phyloP scores from a whole-genome alignment of 2,797 vertebrate genomes.

The Mallotus villosus region DNA sequence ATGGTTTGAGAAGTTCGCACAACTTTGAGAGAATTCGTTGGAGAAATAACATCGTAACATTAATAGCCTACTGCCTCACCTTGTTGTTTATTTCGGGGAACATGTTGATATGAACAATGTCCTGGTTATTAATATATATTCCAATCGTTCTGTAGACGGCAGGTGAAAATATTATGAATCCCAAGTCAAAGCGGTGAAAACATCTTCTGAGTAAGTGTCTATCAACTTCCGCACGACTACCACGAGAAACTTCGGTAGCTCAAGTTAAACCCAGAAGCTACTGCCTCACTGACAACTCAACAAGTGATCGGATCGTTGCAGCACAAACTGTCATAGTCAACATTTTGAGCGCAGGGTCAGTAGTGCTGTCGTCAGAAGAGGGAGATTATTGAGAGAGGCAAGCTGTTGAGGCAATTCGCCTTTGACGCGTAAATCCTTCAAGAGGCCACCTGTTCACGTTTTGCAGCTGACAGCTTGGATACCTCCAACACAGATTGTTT shows the following conservation, averaged over 20 bases:
- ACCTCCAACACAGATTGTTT: slow-evolving; percentile 67
- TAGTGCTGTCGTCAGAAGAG: slow-evolving; percentile 66
- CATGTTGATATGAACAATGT: slow-evolving; percentile 58
- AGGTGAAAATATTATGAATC: slow-evolving; percentile 22
- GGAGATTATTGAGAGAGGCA: slow-evolving; percentile 65
- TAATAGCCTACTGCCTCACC: slow-evolving; percentile 66
- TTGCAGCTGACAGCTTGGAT: slow-evolving; percentile 63
- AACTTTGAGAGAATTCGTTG: background rate
- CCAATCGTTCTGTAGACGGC: background rate
- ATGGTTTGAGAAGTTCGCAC: background rate
- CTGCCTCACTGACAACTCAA: slow-evolving; percentile 22
- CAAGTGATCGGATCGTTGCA: slow-evolving; percentile 41
- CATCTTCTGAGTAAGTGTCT: slow-evolving; percentile 6
- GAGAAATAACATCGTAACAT: background rate
- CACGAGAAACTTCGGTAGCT: background rate
- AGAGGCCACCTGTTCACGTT: slow-evolving; percentile 74
- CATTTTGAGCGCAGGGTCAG: slow-evolving; percentile 53
- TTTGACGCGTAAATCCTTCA: slow-evolving; percentile 51
- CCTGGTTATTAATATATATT: background rate
- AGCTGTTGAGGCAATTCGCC: slow-evolving; percentile 65
- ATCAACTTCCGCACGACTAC: background rate
- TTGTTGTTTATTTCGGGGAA: slow-evolving; percentile 82
- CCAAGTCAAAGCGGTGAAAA: slow-evolving; percentile 13
- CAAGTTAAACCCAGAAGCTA: slow-evolving; percentile 2
- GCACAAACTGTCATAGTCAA: slow-evolving; percentile 30